Conservation (phyloP, 2,888 invertebrate genomes). For the Ashinkailepas kermadecensis region DNA sequence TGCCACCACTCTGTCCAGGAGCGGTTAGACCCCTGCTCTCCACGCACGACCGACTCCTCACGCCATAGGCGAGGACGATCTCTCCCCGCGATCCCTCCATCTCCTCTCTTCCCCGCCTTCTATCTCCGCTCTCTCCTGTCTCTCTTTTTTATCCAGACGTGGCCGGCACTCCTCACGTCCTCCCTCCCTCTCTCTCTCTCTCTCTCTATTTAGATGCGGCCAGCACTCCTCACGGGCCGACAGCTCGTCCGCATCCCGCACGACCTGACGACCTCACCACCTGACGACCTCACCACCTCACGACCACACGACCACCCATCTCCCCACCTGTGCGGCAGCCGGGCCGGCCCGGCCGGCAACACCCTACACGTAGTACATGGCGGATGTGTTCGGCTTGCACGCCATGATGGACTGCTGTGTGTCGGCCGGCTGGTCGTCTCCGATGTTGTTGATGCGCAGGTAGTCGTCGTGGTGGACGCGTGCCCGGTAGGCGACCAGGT, state of each 20-base stretch:
- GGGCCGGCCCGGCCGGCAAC: background rate
- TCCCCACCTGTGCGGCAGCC: background rate
- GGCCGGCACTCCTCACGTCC: too few relatives aligned
- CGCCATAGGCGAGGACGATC: too few relatives aligned
- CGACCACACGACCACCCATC: background rate
- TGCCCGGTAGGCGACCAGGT: conserved; percentile 37
- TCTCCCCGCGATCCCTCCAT: too few relatives aligned
- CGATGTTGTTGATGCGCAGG: background rate
- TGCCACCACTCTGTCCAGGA: too few relatives aligned
- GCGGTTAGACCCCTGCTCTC: too few relatives aligned
- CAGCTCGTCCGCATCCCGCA: background rate
- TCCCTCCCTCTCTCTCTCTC: too few relatives aligned
- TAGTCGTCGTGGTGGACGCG: conserved; percentile 40
- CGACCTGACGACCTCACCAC: background rate
- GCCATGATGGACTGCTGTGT: background rate
- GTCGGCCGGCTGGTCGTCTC: background rate
- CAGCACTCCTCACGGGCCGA: background rate
- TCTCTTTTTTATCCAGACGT: too few relatives aligned
- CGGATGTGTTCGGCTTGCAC: background rate
- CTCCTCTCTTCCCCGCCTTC: too few relatives aligned
- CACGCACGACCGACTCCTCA: too few relatives aligned
- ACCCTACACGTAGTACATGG: conserved; percentile 16
- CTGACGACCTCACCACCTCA: background rate
- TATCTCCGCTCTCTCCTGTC: too few relatives aligned
- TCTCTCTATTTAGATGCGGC: background rate